These are phyloP conservation scores for Bombyx mandarina DNA, from an alignment of 1,140 invertebrate species.

Conservation along the genomic window DNA sequence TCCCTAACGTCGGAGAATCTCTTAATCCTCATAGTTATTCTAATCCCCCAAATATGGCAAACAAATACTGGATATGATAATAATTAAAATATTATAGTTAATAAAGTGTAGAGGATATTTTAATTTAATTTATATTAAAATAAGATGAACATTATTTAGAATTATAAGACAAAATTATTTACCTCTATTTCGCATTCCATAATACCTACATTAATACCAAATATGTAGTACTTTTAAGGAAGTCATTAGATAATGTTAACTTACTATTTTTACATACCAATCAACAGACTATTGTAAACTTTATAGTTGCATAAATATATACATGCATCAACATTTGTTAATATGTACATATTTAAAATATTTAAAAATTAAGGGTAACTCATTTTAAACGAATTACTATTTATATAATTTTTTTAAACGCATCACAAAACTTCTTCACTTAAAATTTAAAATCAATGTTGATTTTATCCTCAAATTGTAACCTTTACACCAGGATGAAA, in stretches of 20 bases:
- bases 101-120: conserved; percentile 20
- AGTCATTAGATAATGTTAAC: conserved; percentile 42
- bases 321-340: too few relatives aligned
- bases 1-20: conserved; percentile 61
- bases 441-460: too few relatives aligned
- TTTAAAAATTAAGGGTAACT: too few relatives aligned
- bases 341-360: too few relatives aligned
- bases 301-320: too few relatives aligned
- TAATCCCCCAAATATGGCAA: conserved; percentile 51
- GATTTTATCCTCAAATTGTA: too few relatives aligned
- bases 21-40: conserved; percentile 62
- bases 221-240: conserved; percentile 29
- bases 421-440: too few relatives aligned
- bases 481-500: too few relatives aligned
- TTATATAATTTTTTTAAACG: too few relatives aligned
- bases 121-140: conserved; percentile 40
- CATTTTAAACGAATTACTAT: too few relatives aligned
- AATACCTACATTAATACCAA: conserved; percentile 48
- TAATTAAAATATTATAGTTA: conserved; percentile 10
- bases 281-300: too few relatives aligned
- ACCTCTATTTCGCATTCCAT: conserved; percentile 64
- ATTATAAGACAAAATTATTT: conserved; percentile 32
- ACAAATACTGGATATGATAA: conserved; percentile 69
- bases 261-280: conserved; percentile 1
- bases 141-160: conserved; percentile 20